phyloP scores from a whole-genome alignment of 2,113 vertebrate genomes.

The Burhinus bistriatus region DNA sequence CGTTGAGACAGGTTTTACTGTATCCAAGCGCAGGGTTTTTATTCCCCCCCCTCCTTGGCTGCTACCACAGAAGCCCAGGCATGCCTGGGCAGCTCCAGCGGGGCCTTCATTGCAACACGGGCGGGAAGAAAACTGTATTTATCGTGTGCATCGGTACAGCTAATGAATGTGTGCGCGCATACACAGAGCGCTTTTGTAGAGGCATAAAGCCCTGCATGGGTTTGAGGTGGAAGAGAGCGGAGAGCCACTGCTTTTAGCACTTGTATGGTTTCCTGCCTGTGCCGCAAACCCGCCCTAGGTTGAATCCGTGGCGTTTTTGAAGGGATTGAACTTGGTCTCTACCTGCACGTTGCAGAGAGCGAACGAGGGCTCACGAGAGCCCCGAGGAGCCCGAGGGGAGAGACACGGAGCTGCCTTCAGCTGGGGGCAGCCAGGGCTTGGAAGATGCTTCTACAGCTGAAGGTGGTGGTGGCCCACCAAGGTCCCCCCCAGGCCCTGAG shows the following conservation, averaged over 20 bases:
- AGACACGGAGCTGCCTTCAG: not conserved
- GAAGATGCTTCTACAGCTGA: not conserved
- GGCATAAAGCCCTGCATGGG: not conserved
- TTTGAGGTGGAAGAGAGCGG: not conserved
- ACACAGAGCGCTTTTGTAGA: not conserved
- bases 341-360: fast-evolving
- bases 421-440: fast-evolving
- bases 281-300: not conserved
- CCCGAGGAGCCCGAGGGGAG: not conserved
- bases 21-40: not conserved
- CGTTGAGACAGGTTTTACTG: not conserved
- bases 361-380: not conserved
- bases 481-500: not conserved
- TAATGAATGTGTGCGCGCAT: not conserved
- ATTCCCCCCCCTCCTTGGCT: not conserved
- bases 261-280: not conserved
- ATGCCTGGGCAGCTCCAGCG: not conserved
- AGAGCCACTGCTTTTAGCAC: not conserved
- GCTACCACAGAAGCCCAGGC: not conserved
- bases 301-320: not conserved
- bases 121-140: not conserved
- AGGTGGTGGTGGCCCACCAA: not conserved
- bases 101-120: not conserved
- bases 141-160: not conserved
- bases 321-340: not conserved